Conservation (phyloP, 2,888 invertebrate genomes). For the Eupithecia insigniata region DNA sequence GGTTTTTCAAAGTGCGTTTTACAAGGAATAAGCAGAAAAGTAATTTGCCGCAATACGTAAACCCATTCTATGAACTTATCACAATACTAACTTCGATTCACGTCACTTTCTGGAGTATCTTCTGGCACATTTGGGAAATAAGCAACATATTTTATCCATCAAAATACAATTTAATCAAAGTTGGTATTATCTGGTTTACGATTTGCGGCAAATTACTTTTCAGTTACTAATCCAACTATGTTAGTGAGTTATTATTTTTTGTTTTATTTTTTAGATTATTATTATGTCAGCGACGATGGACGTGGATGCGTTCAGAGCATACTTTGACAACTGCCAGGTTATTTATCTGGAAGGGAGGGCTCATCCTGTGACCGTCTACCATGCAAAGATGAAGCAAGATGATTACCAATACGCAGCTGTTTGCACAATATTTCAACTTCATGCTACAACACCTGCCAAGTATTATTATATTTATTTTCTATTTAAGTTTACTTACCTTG, state of each 20-base stretch:
- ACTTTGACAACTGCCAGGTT: constrained; percentile 93
- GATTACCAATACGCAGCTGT: constrained; percentile 94
- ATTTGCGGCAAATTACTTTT: neutral
- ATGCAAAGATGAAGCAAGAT: constrained; percentile 88
- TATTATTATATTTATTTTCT: constrained; percentile 68
- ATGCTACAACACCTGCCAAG: constrained; percentile 91
- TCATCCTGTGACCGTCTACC: constrained; percentile 90
- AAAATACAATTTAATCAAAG: too few species aligned
- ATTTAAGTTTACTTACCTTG: neutral
- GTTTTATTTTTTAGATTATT: constrained; percentile 84
- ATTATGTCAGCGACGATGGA: constrained; percentile 99
- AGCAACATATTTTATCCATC: too few species aligned
- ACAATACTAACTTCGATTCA: neutral
- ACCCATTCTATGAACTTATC: neutral
- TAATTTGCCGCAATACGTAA: neutral
- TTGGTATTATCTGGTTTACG: too few species aligned
- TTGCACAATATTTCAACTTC: constrained; percentile 95
- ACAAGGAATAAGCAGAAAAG: neutral
- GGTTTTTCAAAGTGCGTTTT: too few species aligned
- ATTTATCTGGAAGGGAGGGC: constrained; percentile 96
- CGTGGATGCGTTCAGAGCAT: constrained; percentile 95
- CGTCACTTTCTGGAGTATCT: neutral
- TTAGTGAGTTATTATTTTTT: neutral
- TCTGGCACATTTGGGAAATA: too few species aligned
- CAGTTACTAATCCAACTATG: neutral